phyloP scores from a whole-genome alignment of 2,888 invertebrate genomes.

The Chrysopilus asiliformis region DNA sequence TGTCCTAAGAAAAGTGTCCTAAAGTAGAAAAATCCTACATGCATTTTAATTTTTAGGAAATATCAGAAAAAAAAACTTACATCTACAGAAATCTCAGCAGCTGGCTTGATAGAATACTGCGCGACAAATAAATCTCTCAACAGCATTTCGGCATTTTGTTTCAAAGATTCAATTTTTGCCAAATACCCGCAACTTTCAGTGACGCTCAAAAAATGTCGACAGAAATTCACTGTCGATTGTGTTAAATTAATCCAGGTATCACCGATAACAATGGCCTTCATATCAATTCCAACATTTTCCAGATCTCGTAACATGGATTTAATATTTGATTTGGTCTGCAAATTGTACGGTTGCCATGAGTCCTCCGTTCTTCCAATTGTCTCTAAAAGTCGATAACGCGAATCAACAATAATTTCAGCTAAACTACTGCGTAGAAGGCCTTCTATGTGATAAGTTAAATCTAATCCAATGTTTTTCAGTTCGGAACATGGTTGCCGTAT shows the following conservation, averaged over 20 bases:
- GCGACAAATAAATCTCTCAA: slow-evolving; percentile 30
- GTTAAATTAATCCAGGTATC: slow-evolving; percentile 36
- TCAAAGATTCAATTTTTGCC: slow-evolving; percentile 31
- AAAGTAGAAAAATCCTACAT: not conserved
- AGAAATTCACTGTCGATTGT: slow-evolving; percentile 33
- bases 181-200: slow-evolving; percentile 32
- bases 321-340: slow-evolving; percentile 33
- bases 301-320: slow-evolving; percentile 29
- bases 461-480: slow-evolving; percentile 61
- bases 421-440: slow-evolving; percentile 62
- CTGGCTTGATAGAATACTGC: slow-evolving; percentile 31
- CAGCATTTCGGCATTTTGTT: slow-evolving; percentile 26
- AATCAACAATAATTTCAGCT: slow-evolving; percentile 32
- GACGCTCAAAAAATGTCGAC: slow-evolving; percentile 30
- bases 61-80: slow-evolving; percentile 24
- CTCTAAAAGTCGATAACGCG: slow-evolving; percentile 29
- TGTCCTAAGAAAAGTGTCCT: not conserved
- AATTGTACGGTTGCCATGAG: slow-evolving; percentile 34
- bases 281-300: slow-evolving; percentile 30
- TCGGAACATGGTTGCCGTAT: slow-evolving; percentile 44
- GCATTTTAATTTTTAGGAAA: not conserved
- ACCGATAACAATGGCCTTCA: slow-evolving; percentile 31
- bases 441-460: slow-evolving; percentile 83
- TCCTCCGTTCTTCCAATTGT: slow-evolving; percentile 34
- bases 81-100: slow-evolving; percentile 27